A percentile compares a stretch with the other conserved stretches of the same genome.
phyloP scores from a whole-genome alignment of 2,888 invertebrate genomes.

The Incurvaria masculella region DNA sequence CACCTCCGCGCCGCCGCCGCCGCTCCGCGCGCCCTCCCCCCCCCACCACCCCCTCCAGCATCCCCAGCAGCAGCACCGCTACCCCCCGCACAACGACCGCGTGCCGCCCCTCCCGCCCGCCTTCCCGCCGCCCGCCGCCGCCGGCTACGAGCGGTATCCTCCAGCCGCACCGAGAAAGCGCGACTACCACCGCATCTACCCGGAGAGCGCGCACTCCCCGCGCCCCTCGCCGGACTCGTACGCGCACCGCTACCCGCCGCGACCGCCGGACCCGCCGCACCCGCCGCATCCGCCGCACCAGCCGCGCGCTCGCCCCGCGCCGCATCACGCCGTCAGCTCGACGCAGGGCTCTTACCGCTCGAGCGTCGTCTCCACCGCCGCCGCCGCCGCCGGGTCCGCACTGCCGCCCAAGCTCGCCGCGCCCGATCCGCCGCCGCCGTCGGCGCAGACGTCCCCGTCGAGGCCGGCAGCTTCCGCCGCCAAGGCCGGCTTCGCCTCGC shows the following conservation, averaged over 20 bases:
- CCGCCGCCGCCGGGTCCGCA: conserved; percentile 17
- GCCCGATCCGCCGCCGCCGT: conserved; percentile 34
- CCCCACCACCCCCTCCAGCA: conserved; percentile 28
- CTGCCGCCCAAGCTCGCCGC: conserved; percentile 22
- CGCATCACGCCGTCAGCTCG: conserved; percentile 24
- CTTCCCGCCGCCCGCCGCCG: conserved; percentile 26
- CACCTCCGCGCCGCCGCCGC: conserved; percentile 15
- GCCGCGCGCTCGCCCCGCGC: conserved; percentile 28
- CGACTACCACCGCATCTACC: conserved; percentile 45
- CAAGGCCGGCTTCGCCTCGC: conserved; percentile 42
- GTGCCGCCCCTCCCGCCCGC: conserved; percentile 38
- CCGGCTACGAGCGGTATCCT: conserved; percentile 37
- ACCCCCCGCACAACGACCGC: conserved; percentile 42
- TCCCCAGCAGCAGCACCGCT: conserved; percentile 21
- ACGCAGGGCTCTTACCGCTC: conserved; percentile 4
- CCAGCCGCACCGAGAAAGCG: conserved; percentile 36
- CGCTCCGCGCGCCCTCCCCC: conserved; percentile 26
- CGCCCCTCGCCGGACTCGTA: conserved; percentile 28
- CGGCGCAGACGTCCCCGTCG: conserved; percentile 35
- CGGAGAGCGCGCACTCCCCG: conserved; percentile 30
- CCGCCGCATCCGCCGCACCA: conserved; percentile 30
- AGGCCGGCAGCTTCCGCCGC: conserved; percentile 35
- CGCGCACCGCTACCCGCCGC: conserved; percentile 27
- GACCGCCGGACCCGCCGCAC: conserved; percentile 34
- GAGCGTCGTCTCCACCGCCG: too few relatives aligned